Conservation (phyloP, 2,797 vertebrate species). For the Sebastes miniatus region DNA sequence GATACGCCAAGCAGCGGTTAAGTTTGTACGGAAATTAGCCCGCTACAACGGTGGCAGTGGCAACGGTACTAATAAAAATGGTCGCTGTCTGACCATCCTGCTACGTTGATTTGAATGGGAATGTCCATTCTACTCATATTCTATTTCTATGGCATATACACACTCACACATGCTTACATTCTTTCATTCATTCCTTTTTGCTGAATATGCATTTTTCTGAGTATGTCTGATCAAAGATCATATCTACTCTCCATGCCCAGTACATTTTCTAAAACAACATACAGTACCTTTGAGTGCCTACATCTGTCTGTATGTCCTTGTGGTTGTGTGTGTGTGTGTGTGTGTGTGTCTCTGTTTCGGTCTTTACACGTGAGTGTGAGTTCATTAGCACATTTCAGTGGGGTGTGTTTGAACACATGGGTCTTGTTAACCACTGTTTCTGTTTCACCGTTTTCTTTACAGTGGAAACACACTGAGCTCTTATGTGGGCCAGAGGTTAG, state of each 20-base stretch:
- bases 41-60: too few species aligned
- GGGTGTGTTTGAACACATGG: slow-evolving; percentile 58
- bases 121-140: too few species aligned
- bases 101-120: too few species aligned
- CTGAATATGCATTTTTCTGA: neutral
- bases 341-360: slow-evolving; percentile 18
- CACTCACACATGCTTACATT: neutral
- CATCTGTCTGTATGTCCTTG: neutral
- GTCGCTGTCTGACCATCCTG: too few species aligned
- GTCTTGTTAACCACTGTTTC: slow-evolving; percentile 57
- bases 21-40: too few species aligned
- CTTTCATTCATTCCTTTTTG: neutral
- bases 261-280: slow-evolving; percentile 7
- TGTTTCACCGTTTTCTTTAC: slow-evolving; percentile 39
- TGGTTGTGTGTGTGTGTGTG: slow-evolving; percentile 14
- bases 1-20: too few species aligned
- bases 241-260: neutral
- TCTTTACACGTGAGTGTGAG: slow-evolving; percentile 21
- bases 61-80: too few species aligned
- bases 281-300: neutral
- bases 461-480: slow-evolving; percentile 50
- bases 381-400: slow-evolving; percentile 51
- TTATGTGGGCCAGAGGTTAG: slow-evolving; percentile 69
- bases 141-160: neutral
- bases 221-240: neutral